Base-by-base conservation (phyloP, 2,888 invertebrate species). In the Troides helena region DNA sequence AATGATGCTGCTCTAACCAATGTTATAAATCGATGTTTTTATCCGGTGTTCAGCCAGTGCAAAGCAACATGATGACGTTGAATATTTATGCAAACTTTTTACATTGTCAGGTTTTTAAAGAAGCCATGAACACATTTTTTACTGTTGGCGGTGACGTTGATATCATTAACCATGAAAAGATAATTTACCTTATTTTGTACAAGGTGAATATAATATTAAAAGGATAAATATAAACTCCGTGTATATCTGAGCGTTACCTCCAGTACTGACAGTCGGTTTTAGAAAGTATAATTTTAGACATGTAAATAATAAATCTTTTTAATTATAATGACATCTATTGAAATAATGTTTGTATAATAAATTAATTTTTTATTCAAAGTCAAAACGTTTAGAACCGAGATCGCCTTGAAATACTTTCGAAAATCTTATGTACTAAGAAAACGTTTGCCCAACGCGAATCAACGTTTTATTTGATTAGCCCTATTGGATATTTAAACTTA, bases 351-450 rank as follows among this genome's bases (percentile, higher is more conserved):
- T n/a, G 30, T 69, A 50, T n/a, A 39, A 68, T 69, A 12, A n/a
- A 62, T 66, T 62, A 59, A 39, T 63, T 60, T 75, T 74, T 79
- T 78, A 80, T 80, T 77, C 75, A 80, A 79, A 79, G 76, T 78
- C 79, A 84, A 77, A 81, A 77, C 79, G 80, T 80, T 78, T 23
- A 58, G 77, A 84, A 80, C 83, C 89, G 88, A 75, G 90, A 88
- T 90, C 85, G 85, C 92, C 92, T 92, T 92, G 92, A 88, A 92
- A 92, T 90, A 92, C 92, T 92, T 92, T 92, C 92, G 79, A 90
- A 87, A 85, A 77, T 84, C 81, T 85, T 84, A 85, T 86, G 85
- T 85, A 87, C 85, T 87, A 89, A 86, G 87, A 88, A 90, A 89
- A 86, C 85, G 86, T 89, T 88, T 86, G 83, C 85, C 78, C 81